phyloP scores from a whole-genome alignment of 2,888 invertebrate species.

The Megamerina dolium region DNA sequence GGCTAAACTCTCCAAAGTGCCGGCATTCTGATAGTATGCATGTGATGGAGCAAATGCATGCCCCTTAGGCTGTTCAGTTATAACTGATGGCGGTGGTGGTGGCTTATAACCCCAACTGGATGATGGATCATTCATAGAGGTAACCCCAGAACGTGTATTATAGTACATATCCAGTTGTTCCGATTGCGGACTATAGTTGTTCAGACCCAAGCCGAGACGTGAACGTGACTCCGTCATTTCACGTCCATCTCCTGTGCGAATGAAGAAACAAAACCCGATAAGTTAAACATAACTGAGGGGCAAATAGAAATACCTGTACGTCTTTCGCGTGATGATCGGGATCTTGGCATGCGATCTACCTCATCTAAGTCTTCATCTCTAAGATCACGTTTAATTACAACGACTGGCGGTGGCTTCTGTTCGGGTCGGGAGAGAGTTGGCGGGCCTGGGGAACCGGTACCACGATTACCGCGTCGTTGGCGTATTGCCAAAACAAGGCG shows the following conservation, averaged over 20 bases:
- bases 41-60: constrained; percentile 68
- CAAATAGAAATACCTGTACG: constrained; percentile 49
- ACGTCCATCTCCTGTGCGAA: constrained; percentile 62
- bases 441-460: constrained; percentile 47
- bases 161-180: constrained; percentile 75
- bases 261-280: constrained; percentile 25
- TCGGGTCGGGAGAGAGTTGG: constrained; percentile 61
- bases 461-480: constrained; percentile 65
- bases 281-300: constrained; percentile 39
- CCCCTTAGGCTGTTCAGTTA: constrained; percentile 85
- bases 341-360: constrained; percentile 52
- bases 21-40: constrained; percentile 75
- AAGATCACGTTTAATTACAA: constrained; percentile 82
- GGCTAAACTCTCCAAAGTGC: constrained; percentile 80
- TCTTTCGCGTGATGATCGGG: constrained; percentile 50
- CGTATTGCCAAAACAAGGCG: constrained; percentile 89
- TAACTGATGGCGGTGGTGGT: constrained; percentile 66
- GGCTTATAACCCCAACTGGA: constrained; percentile 49
- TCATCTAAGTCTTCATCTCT: constrained; percentile 73
- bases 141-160: constrained; percentile 66
- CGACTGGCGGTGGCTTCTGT: constrained; percentile 84
- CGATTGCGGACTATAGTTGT: constrained; percentile 60
- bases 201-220: constrained; percentile 64
- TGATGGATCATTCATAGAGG: constrained; percentile 52
- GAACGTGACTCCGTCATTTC: constrained; percentile 74